These are phyloP conservation scores for Meriones unguiculatus DNA, from an alignment of 2,113 vertebrate genomes.

Conservation along the genomic window DNA sequence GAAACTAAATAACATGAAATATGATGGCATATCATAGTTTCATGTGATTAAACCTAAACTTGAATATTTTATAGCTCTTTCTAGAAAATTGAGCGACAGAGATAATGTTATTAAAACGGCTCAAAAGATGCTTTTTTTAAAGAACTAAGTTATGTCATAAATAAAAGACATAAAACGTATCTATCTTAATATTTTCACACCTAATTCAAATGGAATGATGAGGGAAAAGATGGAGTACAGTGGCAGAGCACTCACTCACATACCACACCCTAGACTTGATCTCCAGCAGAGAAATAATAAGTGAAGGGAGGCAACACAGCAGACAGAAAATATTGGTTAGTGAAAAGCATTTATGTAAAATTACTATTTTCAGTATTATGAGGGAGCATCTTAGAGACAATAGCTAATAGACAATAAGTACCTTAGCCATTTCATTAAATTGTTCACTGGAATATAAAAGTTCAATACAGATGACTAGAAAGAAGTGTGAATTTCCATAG, in stretches of 20 bases:
- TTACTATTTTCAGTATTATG: neutral
- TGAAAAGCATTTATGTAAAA: neutral
- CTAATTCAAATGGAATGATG: neutral
- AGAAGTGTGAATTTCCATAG: neutral
- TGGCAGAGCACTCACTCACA: neutral
- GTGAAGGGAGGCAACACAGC: neutral
- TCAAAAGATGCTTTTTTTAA: neutral
- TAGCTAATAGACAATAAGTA: neutral
- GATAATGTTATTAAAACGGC: neutral
- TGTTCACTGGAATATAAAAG: neutral
- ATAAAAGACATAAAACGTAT: neutral
- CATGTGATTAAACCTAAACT: neutral
- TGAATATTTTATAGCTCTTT: neutral
- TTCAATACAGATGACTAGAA: neutral
- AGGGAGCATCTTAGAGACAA: neutral
- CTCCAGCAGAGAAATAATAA: neutral
- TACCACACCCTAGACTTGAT: neutral
- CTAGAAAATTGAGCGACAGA: neutral
- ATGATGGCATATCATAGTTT: neutral
- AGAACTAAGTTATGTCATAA: neutral
- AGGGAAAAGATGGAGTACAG: neutral
- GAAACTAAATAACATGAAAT: conserved; percentile 15
- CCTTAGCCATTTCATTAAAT: neutral
- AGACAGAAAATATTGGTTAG: neutral
- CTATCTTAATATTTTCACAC: neutral